phyloP scores from a whole-genome alignment of 2,797 vertebrate species.

The Sparus aurata region DNA sequence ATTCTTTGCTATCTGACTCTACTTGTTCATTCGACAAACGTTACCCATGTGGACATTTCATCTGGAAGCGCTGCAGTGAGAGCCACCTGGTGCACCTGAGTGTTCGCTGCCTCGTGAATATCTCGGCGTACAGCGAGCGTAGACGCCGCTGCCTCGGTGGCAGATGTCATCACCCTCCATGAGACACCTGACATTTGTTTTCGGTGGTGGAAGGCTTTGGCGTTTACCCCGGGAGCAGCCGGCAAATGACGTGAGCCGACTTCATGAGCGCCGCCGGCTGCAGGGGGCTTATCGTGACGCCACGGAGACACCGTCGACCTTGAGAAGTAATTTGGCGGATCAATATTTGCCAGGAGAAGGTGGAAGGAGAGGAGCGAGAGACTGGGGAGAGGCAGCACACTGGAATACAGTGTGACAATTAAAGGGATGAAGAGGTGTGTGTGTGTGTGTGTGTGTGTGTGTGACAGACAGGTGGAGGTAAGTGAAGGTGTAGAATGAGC shows the following conservation, averaged over 20 bases:
- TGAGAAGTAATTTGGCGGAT: constrained; percentile 77
- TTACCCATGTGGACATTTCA: no score
- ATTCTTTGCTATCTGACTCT: no score
- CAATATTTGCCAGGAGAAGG: constrained; percentile 54
- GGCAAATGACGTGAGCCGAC: background rate
- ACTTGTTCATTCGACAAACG: no score
- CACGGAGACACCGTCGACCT: constrained; percentile 48
- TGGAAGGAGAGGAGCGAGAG: background rate
- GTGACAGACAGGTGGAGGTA: background rate
- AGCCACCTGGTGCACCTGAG: no score
- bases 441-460: background rate
- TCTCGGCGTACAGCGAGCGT: no score
- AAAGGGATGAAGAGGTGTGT: background rate
- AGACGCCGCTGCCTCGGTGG: background rate
- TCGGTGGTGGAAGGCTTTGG: background rate
- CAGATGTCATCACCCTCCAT: background rate
- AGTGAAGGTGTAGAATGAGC: background rate
- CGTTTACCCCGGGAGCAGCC: constrained; percentile 11
- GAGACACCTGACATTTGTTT: constrained; percentile 46
- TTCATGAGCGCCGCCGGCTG: background rate
- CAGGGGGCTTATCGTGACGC: constrained; percentile 56
- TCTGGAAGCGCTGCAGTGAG: background rate
- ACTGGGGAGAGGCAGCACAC: background rate
- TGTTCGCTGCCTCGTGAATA: no score
- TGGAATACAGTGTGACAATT: constrained; percentile 9